Evolutionary conservation across 1,140 invertebrate genomes (phyloP).

Genomic region (Leptestheria dahalacensis): DNA sequence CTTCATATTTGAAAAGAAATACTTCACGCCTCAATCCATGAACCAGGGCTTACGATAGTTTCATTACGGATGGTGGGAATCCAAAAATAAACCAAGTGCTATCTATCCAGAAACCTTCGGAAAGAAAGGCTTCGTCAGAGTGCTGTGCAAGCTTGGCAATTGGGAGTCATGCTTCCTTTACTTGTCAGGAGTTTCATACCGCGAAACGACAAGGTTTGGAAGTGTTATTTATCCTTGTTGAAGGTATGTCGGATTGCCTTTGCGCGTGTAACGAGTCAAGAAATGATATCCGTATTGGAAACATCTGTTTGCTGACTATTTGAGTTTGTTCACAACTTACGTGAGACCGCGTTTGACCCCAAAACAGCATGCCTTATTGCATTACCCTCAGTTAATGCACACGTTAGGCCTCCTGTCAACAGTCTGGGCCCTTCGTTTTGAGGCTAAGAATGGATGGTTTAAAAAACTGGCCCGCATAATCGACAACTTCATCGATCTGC

Average conservation of each 20-base stretch:
- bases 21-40: conserved; percentile 8
- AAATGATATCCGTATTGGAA: conserved; percentile 11
- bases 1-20: conserved; percentile 3
- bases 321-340: neutral
- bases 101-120: neutral
- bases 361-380: conserved; percentile 12
- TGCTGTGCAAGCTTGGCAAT: conserved; percentile 6
- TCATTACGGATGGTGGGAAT: conserved; percentile 9
- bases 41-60: conserved; percentile 7
- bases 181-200: neutral
- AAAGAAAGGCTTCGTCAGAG: conserved; percentile 9
- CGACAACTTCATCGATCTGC: conserved; percentile 10
- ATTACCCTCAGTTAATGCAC: conserved; percentile 7
- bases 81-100: conserved; percentile 12
- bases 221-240: conserved; percentile 3
- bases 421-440: conserved; percentile 14
- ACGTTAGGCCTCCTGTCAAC: conserved; percentile 7
- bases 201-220: neutral
- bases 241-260: conserved; percentile 11
- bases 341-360: neutral
- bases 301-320: conserved; percentile 8
- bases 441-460: conserved; percentile 13
- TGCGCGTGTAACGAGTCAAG: neutral
- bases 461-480: conserved; percentile 11
- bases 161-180: conserved; percentile 10